Conservation (phyloP, 2,888 invertebrate species). For the Galeopsomyia nigrocyanea region DNA sequence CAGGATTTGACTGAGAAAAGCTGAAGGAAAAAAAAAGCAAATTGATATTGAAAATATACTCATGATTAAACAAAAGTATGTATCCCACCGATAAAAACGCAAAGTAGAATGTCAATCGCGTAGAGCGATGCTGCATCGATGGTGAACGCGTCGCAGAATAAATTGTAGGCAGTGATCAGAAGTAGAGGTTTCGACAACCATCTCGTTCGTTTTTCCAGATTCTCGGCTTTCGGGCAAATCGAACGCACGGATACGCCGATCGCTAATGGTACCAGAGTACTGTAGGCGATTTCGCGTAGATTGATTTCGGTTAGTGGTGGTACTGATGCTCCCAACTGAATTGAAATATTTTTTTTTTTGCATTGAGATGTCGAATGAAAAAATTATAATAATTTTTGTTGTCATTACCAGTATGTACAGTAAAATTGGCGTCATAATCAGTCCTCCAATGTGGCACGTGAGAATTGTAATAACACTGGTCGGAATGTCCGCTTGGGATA, state of each 20-base stretch:
- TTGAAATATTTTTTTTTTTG: background rate
- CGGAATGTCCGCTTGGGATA: slow-evolving; percentile 63
- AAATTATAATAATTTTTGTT: slow-evolving; percentile 20
- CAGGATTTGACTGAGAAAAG: slow-evolving; percentile 62
- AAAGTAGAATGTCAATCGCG: slow-evolving; percentile 63
- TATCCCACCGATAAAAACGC: slow-evolving; percentile 61
- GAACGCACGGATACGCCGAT: slow-evolving; percentile 57
- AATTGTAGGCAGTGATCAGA: slow-evolving; percentile 63
- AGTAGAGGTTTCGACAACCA: slow-evolving; percentile 62
- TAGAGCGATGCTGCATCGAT: slow-evolving; percentile 63
- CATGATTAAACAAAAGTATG: background rate
- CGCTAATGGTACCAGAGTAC: slow-evolving; percentile 62
- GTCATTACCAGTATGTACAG: slow-evolving; percentile 63
- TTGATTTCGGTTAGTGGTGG: slow-evolving; percentile 64
- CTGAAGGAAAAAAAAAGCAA: slow-evolving; percentile 49
- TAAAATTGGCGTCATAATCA: slow-evolving; percentile 63
- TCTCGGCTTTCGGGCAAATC: slow-evolving; percentile 21
- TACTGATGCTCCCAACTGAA: slow-evolving; percentile 62
- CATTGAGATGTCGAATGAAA: background rate
- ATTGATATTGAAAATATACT: too few species aligned
- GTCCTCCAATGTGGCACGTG: slow-evolving; percentile 62
- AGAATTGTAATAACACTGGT: slow-evolving; percentile 64
- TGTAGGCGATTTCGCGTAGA: slow-evolving; percentile 60
- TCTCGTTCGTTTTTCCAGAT: slow-evolving; percentile 51
- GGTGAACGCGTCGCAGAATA: slow-evolving; percentile 65